Base-by-base conservation (phyloP, 1,140 invertebrate species). In the Apis laboriosa region DNA sequence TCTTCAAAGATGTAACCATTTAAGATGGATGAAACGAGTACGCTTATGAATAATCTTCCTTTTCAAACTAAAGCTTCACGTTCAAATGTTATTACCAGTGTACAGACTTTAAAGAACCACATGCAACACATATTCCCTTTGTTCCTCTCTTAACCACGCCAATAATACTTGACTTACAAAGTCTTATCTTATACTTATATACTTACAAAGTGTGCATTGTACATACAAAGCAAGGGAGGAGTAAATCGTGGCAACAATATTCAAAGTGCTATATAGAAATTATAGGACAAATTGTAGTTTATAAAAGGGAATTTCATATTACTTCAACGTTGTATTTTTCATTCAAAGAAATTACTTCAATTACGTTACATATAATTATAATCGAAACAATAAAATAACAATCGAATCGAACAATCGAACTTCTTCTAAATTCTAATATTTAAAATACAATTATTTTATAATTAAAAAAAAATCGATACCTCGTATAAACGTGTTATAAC, bases 111-210 rank as follows among this genome's bases (percentile, higher is more conserved):
- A 34, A 11, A 43, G 19, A 55, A n/a, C n/a, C 28, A 56, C 15
- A 12, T 21, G 55, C 28, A 43, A 21, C 28, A 34, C 53, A 9
- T 73, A 73, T 73, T 73, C 71, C 15, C 71, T 73, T 73, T 73
- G 71, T 73, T 15, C 55, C 71, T 21, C 8, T 73, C 53, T 56
- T 55, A 56, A 28, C 7, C 53, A 24, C n/a, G 51, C 17, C 71
- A 19, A 21, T 73, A 21, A 56, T 73, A 34, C 53, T 56, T 56
- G 51, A 56, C 70, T 58, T 43, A 43, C 34, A 43, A 43, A 43
- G 34, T 43, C 34, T 43, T 43, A 43, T 28, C 55, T 43, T 56
- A 28, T 73, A 34, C 51, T 28, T 21, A 19, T 21, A 28, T 51
- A 19, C 9, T 34, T 34, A 19, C 63, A 34, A 64, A 34, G 63